Conservation (phyloP, 2,113 vertebrate species). For the Scolopax mira region DNA sequence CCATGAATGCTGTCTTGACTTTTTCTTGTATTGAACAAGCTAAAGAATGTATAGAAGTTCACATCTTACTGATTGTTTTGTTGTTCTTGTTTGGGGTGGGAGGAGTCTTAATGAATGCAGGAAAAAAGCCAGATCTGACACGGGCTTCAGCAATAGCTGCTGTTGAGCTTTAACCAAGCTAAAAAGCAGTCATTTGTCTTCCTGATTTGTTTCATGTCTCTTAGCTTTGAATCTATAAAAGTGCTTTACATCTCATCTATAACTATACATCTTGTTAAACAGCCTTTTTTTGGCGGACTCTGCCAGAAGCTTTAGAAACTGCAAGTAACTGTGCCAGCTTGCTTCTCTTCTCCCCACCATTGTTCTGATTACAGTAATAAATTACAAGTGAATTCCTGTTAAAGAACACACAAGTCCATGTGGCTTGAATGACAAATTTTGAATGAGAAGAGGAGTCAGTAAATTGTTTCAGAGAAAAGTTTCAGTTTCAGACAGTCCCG, state of each 20-base stretch:
- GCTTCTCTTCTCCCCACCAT: not conserved
- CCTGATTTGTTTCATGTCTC: not conserved
- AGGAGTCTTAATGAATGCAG: not conserved
- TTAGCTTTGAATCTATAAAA: conserved; percentile 8
- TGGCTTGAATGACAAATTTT: not conserved
- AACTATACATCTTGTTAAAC: not conserved
- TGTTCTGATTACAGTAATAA: not conserved
- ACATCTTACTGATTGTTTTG: not conserved
- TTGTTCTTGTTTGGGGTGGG: not conserved
- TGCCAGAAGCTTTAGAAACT: not conserved
- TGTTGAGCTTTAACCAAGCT: not conserved
- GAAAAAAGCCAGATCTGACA: not conserved
- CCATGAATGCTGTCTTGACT: not conserved
- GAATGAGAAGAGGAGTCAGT: not conserved
- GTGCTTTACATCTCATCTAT: not conserved
- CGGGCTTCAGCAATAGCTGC: not conserved
- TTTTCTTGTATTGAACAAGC: not conserved
- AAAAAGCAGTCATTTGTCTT: not conserved
- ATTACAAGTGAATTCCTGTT: not conserved
- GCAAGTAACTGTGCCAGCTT: not conserved
- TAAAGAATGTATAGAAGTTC: not conserved
- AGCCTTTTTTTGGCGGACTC: not conserved
- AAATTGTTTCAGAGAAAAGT: not conserved
- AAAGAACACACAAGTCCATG: not conserved
- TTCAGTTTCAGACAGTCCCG: not conserved